phyloP scores from a whole-genome alignment of 2,888 invertebrate genomes.

The Masnerella sp. region DNA sequence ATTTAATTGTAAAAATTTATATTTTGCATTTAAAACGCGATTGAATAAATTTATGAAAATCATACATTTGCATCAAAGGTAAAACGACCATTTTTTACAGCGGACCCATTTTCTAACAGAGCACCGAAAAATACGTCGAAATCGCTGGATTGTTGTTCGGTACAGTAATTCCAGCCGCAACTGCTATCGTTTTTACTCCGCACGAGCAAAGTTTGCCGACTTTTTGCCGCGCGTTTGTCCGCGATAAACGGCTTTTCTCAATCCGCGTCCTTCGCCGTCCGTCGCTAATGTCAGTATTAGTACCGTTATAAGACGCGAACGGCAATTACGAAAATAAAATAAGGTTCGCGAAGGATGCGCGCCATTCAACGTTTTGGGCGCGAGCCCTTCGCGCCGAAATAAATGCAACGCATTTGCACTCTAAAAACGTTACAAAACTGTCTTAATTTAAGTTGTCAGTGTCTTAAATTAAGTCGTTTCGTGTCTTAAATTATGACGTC shows the following conservation, averaged over 20 bases:
- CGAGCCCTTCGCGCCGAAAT: constrained; percentile 19
- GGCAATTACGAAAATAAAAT: constrained; percentile 39
- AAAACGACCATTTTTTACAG: background rate
- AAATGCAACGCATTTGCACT: too few species aligned
- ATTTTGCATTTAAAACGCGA: too few species aligned
- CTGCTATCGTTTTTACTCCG: constrained; percentile 8
- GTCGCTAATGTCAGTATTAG: constrained; percentile 49
- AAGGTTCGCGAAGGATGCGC: constrained; percentile 28
- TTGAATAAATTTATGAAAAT: too few species aligned
- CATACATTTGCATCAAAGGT: too few species aligned
- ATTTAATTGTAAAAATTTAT: too few species aligned
- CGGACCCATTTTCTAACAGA: background rate
- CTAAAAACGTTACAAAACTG: too few species aligned
- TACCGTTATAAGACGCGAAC: constrained; percentile 53
- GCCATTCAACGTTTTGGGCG: constrained; percentile 5
- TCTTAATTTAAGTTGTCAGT: too few species aligned
- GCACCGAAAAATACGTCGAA: background rate
- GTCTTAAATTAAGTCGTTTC: too few species aligned
- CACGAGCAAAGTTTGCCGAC: constrained; percentile 30
- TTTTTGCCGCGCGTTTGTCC: constrained; percentile 28
- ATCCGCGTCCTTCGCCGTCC: constrained; percentile 48
- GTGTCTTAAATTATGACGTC: too few species aligned
- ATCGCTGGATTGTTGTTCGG: constrained; percentile 3
- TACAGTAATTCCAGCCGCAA: constrained; percentile 22
- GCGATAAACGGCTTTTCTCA: constrained; percentile 42